Evolutionary conservation across 2,797 vertebrate species (phyloP).

Genomic region (Clarias fuscus): DNA sequence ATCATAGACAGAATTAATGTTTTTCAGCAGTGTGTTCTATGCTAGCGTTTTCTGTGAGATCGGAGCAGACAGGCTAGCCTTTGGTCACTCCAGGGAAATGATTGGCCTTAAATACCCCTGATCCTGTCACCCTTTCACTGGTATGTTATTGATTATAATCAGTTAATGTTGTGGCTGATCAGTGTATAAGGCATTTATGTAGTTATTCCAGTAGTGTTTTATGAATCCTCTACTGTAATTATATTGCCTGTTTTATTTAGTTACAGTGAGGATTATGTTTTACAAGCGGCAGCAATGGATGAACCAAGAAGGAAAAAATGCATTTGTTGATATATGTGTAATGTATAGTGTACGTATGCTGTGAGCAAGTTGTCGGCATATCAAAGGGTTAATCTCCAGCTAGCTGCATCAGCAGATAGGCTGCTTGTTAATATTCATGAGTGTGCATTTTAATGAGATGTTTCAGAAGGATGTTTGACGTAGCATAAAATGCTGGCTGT

Average conservation of each 20-base stretch:
- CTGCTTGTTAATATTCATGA: slow-evolving; percentile 76
- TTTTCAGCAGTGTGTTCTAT: too few species aligned
- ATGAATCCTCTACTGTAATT: background rate
- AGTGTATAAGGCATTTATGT: background rate
- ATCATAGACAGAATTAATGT: too few species aligned
- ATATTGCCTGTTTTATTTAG: background rate
- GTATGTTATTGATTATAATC: too few species aligned
- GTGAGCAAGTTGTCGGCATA: slow-evolving; percentile 43
- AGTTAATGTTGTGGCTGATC: too few species aligned
- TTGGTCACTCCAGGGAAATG: too few species aligned
- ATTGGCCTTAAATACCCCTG: too few species aligned
- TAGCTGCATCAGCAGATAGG: slow-evolving; percentile 30
- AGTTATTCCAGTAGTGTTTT: background rate
- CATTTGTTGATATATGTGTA: background rate
- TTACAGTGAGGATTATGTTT: background rate
- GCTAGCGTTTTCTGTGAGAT: too few species aligned
- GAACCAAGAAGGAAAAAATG: background rate
- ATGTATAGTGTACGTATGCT: background rate
- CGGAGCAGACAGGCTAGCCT: too few species aligned
- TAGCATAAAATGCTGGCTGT: slow-evolving; percentile 61
- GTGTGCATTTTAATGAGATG: slow-evolving; percentile 71
- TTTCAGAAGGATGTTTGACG: slow-evolving; percentile 66
- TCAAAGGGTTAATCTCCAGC: slow-evolving; percentile 72
- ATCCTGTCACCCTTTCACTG: too few species aligned
- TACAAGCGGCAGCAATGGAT: background rate